Percentiles rank a stretch among this genome's conserved stretches.
Conservation (phyloP, 2,888 invertebrate genomes). For the Nycteola revayana region DNA sequence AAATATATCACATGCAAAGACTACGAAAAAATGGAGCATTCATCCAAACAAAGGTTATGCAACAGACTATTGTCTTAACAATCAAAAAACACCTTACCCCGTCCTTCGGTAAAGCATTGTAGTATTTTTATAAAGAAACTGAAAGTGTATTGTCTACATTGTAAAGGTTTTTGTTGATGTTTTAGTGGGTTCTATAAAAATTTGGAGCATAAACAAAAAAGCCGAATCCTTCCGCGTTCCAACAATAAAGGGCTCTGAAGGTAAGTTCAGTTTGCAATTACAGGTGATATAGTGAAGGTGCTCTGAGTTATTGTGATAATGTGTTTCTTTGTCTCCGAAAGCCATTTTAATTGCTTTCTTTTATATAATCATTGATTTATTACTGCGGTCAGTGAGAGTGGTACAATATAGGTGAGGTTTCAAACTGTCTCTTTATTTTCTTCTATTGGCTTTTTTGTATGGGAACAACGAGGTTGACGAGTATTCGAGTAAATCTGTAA, state of each 20-base stretch:
- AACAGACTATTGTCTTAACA: slow-evolving; percentile 57
- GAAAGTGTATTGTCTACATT: slow-evolving; percentile 73
- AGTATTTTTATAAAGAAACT: slow-evolving; percentile 77
- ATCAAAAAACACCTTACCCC: slow-evolving; percentile 77
- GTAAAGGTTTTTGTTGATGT: slow-evolving; percentile 58
- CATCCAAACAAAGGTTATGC: slow-evolving; percentile 61
- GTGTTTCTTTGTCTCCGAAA: slow-evolving; percentile 58
- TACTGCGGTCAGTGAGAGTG: slow-evolving; percentile 44
- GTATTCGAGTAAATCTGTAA: no score
- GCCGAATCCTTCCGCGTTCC: slow-evolving; percentile 70
- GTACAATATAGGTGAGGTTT: slow-evolving; percentile 52
- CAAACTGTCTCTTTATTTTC: slow-evolving; percentile 33
- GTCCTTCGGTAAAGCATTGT: slow-evolving; percentile 40
- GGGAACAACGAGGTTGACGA: no score
- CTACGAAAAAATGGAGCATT: slow-evolving; percentile 39
- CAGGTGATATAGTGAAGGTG: slow-evolving; percentile 79
- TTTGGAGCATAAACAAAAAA: slow-evolving; percentile 76
- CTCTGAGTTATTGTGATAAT: slow-evolving; percentile 66
- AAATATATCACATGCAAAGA: slow-evolving; percentile 30
- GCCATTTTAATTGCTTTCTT: slow-evolving; percentile 71
- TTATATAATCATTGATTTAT: slow-evolving; percentile 75
- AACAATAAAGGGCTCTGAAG: slow-evolving; percentile 50
- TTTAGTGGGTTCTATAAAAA: slow-evolving; percentile 68
- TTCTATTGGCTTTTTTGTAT: slow-evolving; percentile 16
- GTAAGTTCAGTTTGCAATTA: slow-evolving; percentile 70